phyloP scores from a whole-genome alignment of 2,797 vertebrate genomes.

The Cossypha caffra region DNA sequence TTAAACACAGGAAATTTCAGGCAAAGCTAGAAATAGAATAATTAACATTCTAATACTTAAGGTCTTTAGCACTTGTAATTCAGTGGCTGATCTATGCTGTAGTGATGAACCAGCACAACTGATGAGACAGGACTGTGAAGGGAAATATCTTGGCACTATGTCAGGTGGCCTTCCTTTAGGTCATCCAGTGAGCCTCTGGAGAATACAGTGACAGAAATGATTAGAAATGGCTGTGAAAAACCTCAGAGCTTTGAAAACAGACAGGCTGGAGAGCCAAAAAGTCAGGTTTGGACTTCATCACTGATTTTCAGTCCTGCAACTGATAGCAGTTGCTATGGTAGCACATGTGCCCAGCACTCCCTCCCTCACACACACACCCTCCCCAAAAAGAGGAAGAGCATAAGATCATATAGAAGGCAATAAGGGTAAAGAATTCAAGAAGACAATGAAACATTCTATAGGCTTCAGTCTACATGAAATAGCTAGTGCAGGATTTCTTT shows the following conservation, averaged over 20 bases:
- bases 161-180: background rate
- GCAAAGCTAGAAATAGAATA: background rate
- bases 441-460: background rate
- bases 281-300: background rate
- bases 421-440: background rate
- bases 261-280: background rate
- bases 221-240: background rate
- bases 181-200: background rate
- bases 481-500: background rate
- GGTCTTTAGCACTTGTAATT: background rate
- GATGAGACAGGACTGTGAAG: background rate
- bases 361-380: rapidly evolving
- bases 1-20: background rate
- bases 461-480: background rate
- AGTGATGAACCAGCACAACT: background rate
- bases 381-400: background rate
- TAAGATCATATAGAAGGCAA: background rate
- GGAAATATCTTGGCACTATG: background rate
- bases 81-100: background rate
- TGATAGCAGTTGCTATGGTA: background rate
- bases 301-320: background rate
- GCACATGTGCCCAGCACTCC: background rate
- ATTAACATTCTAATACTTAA: background rate
- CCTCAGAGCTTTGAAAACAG: background rate
- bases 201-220: background rate